Evolutionary conservation across 2,797 vertebrate species (phyloP), one percentile per base, ranked within the genome.

Genomic region (Ciconia nigra): DNA sequence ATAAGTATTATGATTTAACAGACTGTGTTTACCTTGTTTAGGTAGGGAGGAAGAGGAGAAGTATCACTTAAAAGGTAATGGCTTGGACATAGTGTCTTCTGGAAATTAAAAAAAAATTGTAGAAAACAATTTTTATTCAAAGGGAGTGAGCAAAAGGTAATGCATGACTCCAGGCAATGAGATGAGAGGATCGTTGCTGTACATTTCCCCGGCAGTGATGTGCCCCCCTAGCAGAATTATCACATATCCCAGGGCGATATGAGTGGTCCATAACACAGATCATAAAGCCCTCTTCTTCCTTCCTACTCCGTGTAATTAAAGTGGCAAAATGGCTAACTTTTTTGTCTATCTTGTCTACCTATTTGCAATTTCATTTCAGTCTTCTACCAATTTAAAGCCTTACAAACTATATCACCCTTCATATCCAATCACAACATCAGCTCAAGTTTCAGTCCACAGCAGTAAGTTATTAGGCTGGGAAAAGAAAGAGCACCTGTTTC

Each of bases 111-210:
- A 58, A 37, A 49, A 31, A 35, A 12, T 11, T 61, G 17, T 9
- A 46, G 25, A 71, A 84, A 87, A 33, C 9, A 65, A 10, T 46
- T 77, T 73, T 67, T 69, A 57, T 54, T 91, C 24, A 35, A 66
- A 82, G 18, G 5, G 18, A 73, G 17, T 4, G 22, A 69, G 25
- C 4, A 65, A 91, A 84, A 73, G 16, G 15, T 62, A 69, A 74
- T 11, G 8, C 2, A 4, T n/a, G n/a, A 70, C 41, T 76, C n/a
- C 31, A 52, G 49, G 65, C 33, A 63, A 19, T 2, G 35, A 42
- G 37, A 39, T 1, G 0, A n/a, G 0, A 52, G 10, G 26, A 73
- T 52, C 18, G 6, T 9, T 37, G 19, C 19, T 52, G 10, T 33
- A 71, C 9, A 9, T 47, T 55, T 66, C 31, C 37, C 55, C 3